Evolutionary conservation across 2,113 vertebrate genomes (phyloP).

Genomic region (Cyanoderma ruficeps): DNA sequence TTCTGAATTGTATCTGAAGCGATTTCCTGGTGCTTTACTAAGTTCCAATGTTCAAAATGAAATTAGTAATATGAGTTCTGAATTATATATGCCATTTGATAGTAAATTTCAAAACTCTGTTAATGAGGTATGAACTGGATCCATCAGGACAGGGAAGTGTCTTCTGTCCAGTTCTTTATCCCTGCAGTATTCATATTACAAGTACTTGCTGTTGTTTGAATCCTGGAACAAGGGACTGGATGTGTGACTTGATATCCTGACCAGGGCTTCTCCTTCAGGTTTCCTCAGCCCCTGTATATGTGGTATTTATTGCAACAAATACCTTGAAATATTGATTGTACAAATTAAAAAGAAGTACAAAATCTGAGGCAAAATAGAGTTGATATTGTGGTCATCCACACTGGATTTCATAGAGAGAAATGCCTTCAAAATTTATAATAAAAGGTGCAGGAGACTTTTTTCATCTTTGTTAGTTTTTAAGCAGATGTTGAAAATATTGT

Average conservation of each 20-base stretch:
- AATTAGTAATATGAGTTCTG: not conserved
- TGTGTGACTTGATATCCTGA: not conserved
- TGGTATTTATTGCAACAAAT: not conserved
- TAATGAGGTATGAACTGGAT: not conserved
- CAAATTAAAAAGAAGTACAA: not conserved
- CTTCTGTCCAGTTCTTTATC: not conserved
- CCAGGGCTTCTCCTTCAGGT: not conserved
- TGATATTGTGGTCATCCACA: not conserved
- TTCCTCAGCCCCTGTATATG: not conserved
- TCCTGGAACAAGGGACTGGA: not conserved
- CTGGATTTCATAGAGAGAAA: not conserved
- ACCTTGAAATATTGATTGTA: not conserved
- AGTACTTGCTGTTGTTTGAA: not conserved
- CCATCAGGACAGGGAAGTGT: not conserved
- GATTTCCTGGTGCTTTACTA: not conserved
- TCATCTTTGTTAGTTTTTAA: not conserved
- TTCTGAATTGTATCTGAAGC: not conserved
- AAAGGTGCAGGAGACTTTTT: not conserved
- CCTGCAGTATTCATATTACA: not conserved
- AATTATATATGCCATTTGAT: not conserved
- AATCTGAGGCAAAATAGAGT: not conserved
- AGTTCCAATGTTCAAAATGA: not conserved
- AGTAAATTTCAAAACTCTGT: not conserved
- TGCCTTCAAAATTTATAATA: not conserved
- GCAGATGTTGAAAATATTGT: not conserved